phyloP scores from a whole-genome alignment of 2,888 invertebrate species.

The Ormyrus thymus region DNA sequence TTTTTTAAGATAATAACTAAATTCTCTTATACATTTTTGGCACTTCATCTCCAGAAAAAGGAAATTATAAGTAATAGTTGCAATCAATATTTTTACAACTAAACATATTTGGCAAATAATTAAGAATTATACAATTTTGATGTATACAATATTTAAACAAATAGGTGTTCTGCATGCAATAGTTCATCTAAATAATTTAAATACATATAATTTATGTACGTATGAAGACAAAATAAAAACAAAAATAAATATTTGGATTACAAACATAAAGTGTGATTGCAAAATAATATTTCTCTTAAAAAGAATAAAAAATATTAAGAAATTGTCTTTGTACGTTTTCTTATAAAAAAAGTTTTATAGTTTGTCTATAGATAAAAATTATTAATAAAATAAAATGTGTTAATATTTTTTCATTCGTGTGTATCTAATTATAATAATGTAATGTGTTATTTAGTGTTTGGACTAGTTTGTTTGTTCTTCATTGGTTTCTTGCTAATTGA shows the following conservation, averaged over 20 bases:
- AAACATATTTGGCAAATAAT: constrained; percentile 50
- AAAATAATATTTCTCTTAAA: constrained; percentile 36
- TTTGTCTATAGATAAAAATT: constrained; percentile 40
- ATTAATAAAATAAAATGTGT: constrained; percentile 50
- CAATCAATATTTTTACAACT: constrained; percentile 51
- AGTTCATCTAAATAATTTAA: constrained; percentile 29
- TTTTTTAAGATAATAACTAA: constrained; percentile 34
- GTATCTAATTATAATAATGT: constrained; percentile 42
- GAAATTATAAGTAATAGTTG: constrained; percentile 42
- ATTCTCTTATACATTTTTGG: constrained; percentile 51
- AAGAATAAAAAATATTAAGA: constrained; percentile 51
- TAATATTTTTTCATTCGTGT: constrained; percentile 28
- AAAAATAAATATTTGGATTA: constrained; percentile 20
- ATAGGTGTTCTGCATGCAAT: constrained; percentile 20
- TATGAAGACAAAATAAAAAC: constrained; percentile 9
- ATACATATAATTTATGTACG: constrained; percentile 20
- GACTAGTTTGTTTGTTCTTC: constrained; percentile 59
- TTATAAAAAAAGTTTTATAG: constrained; percentile 38
- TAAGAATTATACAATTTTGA: constrained; percentile 24
- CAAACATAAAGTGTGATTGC: constrained; percentile 10
- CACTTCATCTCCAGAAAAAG: constrained; percentile 44
- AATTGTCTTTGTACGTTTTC: constrained; percentile 20
- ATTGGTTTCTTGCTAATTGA: constrained; percentile 67
- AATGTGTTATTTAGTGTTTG: constrained; percentile 35
- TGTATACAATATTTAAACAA: constrained; percentile 40